These are phyloP conservation scores for Melanitta fusca DNA, from an alignment of 2,797 vertebrate genomes.

Conservation along the genomic window DNA sequence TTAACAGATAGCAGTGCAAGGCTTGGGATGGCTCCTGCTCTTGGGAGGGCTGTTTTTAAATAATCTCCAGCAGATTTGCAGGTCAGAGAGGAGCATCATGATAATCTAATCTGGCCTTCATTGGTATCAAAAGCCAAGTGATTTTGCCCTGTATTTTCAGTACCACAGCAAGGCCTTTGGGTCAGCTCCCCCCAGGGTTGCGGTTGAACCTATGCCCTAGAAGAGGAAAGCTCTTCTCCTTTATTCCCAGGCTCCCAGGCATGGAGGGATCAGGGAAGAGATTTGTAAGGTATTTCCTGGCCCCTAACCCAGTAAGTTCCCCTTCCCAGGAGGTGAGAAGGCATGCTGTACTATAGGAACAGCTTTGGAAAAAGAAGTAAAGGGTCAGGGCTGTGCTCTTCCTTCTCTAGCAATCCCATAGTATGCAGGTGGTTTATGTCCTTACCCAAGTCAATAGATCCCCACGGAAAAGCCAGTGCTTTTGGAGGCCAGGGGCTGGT, in stretches of 20 bases:
- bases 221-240: not conserved
- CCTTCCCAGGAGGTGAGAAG: not conserved
- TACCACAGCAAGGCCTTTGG: not conserved
- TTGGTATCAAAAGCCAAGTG: not conserved
- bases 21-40: rapidly evolving
- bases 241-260: not conserved
- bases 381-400: not conserved
- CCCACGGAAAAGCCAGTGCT: not conserved
- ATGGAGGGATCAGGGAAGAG: not conserved
- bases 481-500: not conserved
- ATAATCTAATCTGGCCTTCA: not conserved
- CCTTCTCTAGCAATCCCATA: not conserved
- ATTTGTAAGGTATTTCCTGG: not conserved
- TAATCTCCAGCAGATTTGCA: not conserved
- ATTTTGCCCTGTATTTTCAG: not conserved
- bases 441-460: not conserved
- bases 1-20: not conserved
- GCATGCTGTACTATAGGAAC: not conserved
- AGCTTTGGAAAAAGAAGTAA: not conserved
- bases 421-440: rapidly evolving
- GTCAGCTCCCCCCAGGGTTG: not conserved
- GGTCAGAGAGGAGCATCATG: not conserved
- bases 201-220: not conserved
- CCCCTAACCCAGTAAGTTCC: not conserved
- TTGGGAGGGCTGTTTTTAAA: not conserved